A percentile compares a stretch with the other conserved stretches of the same genome.
Evolutionary conservation across 2,113 vertebrate genomes (phyloP).

Genomic region (Chauna torquata): DNA sequence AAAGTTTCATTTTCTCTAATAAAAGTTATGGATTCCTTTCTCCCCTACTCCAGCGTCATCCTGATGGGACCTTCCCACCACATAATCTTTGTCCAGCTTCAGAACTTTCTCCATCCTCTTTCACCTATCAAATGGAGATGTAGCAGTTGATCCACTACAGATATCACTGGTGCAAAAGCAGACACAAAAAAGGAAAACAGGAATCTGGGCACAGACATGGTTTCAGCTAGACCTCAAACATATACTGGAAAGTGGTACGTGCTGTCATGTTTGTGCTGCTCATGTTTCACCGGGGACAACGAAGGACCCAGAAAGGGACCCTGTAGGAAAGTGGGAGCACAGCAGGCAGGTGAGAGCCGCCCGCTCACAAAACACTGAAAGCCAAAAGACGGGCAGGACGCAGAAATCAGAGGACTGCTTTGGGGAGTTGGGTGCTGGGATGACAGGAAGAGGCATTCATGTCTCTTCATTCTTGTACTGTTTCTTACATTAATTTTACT

Average conservation of each 20-base stretch:
- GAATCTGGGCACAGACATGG: neutral
- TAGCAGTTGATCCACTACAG: neutral
- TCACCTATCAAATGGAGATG: neutral
- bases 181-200: neutral
- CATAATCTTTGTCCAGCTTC: neutral
- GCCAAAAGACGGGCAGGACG: neutral
- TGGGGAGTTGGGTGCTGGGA: accelerated
- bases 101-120: neutral
- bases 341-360: neutral
- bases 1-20: no score
- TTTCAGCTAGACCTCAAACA: neutral
- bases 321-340: neutral
- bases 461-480: neutral
- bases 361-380: neutral
- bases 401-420: accelerated
- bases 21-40: neutral
- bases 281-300: neutral
- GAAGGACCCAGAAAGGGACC: neutral
- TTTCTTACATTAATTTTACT: neutral
- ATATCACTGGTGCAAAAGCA: neutral
- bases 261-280: neutral
- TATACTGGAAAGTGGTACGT: neutral
- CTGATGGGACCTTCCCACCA: neutral
- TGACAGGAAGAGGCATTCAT: neutral
- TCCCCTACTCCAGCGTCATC: neutral